phyloP scores from a whole-genome alignment of 1,140 invertebrate genomes.

The Drosophila nikananu region DNA sequence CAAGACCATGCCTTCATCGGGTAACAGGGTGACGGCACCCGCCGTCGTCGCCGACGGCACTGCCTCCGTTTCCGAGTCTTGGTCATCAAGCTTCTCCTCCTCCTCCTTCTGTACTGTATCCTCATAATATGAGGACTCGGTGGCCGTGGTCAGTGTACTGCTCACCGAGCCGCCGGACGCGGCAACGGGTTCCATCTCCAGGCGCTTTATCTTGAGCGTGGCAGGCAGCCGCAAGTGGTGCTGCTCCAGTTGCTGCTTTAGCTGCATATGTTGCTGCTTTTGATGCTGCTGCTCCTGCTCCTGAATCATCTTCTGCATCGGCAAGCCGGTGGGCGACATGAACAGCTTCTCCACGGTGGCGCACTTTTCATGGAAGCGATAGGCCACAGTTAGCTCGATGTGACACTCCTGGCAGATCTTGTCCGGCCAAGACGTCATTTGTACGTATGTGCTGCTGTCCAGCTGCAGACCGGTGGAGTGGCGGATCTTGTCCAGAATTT shows the following conservation, averaged over 20 bases:
- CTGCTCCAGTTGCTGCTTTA: conserved; percentile 53
- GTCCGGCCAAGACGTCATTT: conserved; percentile 55
- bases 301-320: not conserved
- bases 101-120: not conserved
- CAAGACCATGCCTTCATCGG: conserved; percentile 14
- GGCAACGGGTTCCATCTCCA: conserved; percentile 27
- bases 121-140: conserved; percentile 2
- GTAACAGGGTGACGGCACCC: conserved; percentile 4
- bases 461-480: conserved; percentile 86
- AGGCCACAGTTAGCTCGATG: conserved; percentile 69
- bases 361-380: conserved; percentile 78
- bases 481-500: conserved; percentile 87
- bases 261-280: conserved; percentile 34
- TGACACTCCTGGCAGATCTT: conserved; percentile 77
- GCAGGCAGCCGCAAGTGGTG: conserved; percentile 62
- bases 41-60: not conserved
- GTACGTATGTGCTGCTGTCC: not conserved
- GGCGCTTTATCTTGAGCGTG: conserved; percentile 57
- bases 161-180: not conserved
- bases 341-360: conserved; percentile 67
- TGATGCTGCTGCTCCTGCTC: conserved; percentile 34
- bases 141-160: not conserved
- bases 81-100: not conserved
- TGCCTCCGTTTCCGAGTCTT: not conserved
- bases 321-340: conserved; percentile 16